These are phyloP conservation scores for Saccopteryx bilineata DNA, from an alignment of 2,113 vertebrate species.

Conservation along the genomic window DNA sequence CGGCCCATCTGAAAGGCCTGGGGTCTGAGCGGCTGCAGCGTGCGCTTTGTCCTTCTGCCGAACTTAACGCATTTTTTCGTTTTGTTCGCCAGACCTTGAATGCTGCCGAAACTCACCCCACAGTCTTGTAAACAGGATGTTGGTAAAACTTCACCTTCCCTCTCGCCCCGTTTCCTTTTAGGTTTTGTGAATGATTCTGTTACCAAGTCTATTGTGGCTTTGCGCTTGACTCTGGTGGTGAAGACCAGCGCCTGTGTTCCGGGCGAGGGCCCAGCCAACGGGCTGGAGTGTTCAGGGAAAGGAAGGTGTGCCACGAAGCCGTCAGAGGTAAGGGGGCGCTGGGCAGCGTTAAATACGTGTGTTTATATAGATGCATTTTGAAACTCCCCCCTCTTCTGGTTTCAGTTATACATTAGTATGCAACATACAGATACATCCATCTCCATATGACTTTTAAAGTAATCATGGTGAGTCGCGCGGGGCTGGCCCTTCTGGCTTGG, in stretches of 20 bases:
- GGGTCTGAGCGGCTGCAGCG: neutral
- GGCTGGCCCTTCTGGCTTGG: neutral
- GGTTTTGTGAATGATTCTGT: slow-evolving; percentile 91
- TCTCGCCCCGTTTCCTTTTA: slow-evolving; percentile 60
- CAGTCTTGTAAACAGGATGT: neutral
- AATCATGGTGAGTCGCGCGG: neutral
- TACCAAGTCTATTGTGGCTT: slow-evolving; percentile 92
- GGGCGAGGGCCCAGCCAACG: slow-evolving; percentile 88
- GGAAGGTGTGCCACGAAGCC: slow-evolving; percentile 94
- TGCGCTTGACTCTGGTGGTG: slow-evolving; percentile 94
- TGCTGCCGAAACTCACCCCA: neutral
- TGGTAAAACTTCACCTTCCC: neutral
- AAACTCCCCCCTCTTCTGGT: neutral
- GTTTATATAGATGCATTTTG: neutral
- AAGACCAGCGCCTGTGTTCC: slow-evolving; percentile 94
- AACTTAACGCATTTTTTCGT: neutral
- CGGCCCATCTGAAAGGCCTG: no score
- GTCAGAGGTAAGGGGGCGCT: slow-evolving; percentile 90
- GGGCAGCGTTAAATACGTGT: neutral
- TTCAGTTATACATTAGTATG: neutral
- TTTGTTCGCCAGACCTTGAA: neutral
- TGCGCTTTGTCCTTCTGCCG: neutral
- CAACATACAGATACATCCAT: no score
- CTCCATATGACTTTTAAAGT: neutral
- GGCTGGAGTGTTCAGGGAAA: slow-evolving; percentile 93